A percentile compares a stretch with the other conserved stretches of the same genome.
Conservation (phyloP, 1,140 invertebrate genomes). For the Solenopsis invicta region DNA sequence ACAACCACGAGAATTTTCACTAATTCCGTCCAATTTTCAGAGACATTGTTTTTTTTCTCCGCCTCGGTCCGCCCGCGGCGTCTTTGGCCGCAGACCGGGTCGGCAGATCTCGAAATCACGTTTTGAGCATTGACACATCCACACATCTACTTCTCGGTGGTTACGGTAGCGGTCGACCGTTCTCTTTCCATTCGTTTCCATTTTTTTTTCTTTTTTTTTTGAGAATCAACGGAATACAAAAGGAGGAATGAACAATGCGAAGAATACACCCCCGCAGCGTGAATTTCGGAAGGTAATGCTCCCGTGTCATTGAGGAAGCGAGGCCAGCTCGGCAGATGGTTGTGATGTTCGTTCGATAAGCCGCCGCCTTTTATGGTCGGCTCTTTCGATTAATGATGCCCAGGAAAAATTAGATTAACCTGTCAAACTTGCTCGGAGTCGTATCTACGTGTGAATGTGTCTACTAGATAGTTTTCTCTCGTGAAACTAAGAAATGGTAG, state of each 20-base stretch:
- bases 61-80: not conserved
- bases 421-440: not conserved
- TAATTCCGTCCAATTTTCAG: conserved; percentile 81
- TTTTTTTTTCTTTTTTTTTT: conserved; percentile 10
- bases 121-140: conserved; percentile 14
- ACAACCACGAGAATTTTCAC: conserved; percentile 80
- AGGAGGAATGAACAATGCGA: not conserved
- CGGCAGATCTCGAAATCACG: conserved; percentile 20
- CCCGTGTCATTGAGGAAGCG: conserved; percentile 39
- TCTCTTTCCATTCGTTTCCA: conserved; percentile 43
- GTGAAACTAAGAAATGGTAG: conserved; percentile 4
- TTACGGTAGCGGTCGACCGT: conserved; percentile 55
- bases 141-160: not conserved
- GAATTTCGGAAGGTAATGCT: conserved; percentile 48
- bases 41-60: conserved; percentile 80
- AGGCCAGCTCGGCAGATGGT: conserved; percentile 57
- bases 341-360: not conserved
- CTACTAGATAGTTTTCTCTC: conserved; percentile 2
- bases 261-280: conserved; percentile 53
- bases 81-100: not conserved
- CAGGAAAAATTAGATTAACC: conserved; percentile 46
- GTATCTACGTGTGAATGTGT: not conserved
- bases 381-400: conserved; percentile 39
- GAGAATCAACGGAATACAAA: conserved; percentile 3
- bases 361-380: not conserved